Evolutionary conservation across 2,113 vertebrate genomes (phyloP).

Genomic region (Scortum barcoo): DNA sequence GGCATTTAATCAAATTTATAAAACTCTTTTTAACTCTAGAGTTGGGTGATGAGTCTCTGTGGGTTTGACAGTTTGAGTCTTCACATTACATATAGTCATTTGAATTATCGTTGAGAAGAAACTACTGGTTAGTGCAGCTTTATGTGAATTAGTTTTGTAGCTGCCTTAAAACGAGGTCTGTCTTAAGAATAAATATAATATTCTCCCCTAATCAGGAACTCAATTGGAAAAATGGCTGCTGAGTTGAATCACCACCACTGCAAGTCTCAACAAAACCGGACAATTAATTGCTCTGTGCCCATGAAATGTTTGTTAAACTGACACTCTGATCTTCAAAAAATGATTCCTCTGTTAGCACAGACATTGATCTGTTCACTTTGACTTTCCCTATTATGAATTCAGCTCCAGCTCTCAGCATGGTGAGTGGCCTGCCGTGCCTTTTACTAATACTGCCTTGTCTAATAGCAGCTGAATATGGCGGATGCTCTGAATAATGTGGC

Average conservation of each 20-base stretch:
- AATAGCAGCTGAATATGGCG: conserved; percentile 54
- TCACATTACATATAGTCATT: background rate
- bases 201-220: background rate
- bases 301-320: background rate
- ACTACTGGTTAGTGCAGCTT: background rate
- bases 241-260: background rate
- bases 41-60: no score
- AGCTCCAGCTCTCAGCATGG: conserved; percentile 26
- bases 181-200: background rate
- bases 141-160: background rate
- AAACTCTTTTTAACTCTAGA: no score
- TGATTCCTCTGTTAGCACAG: background rate
- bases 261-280: background rate
- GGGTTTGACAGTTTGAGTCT: no score
- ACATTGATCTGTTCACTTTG: conserved; percentile 10
- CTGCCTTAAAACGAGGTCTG: background rate
- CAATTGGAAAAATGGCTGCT: background rate
- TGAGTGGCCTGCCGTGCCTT: conserved; percentile 29
- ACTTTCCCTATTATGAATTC: conserved; percentile 11
- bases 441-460: conserved; percentile 34
- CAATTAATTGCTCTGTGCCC: background rate
- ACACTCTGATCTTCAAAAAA: conserved; percentile 14
- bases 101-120: background rate
- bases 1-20: no score
- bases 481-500: conserved; percentile 69